Conservation (phyloP, 35 echinoderm and acorn worm species). For the Ptychodera flava region DNA sequence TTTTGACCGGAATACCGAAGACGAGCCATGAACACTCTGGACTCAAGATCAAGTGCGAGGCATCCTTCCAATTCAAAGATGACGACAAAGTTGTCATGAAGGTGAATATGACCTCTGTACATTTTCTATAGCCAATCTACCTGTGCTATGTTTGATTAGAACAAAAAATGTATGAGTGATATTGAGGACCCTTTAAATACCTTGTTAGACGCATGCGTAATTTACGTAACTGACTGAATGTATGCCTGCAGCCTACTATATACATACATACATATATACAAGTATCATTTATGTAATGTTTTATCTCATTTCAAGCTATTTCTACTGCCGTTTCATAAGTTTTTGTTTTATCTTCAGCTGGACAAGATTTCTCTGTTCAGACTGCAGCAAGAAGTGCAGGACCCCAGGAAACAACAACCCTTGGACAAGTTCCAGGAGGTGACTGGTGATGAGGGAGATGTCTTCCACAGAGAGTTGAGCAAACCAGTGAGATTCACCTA, state of each 20-base stretch:
- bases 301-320: no score
- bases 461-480: background rate
- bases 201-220: background rate
- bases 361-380: background rate
- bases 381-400: background rate
- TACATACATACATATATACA: no score
- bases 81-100: background rate
- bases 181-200: background rate
- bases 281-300: no score
- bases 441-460: background rate
- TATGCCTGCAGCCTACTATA: no score
- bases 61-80: background rate
- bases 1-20: constrained; percentile 9
- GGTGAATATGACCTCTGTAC: background rate
- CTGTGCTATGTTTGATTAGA: background rate
- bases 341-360: background rate
- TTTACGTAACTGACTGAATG: background rate
- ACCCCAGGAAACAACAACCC: background rate
- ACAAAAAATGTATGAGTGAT: background rate
- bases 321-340: no score
- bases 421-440: background rate
- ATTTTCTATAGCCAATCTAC: background rate
- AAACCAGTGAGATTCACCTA: background rate
- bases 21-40: constrained; percentile 18
- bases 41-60: constrained; percentile 3